These are phyloP conservation scores for Linnaemya tessellans DNA, from an alignment of 2,888 invertebrate species.

Conservation along the genomic window DNA sequence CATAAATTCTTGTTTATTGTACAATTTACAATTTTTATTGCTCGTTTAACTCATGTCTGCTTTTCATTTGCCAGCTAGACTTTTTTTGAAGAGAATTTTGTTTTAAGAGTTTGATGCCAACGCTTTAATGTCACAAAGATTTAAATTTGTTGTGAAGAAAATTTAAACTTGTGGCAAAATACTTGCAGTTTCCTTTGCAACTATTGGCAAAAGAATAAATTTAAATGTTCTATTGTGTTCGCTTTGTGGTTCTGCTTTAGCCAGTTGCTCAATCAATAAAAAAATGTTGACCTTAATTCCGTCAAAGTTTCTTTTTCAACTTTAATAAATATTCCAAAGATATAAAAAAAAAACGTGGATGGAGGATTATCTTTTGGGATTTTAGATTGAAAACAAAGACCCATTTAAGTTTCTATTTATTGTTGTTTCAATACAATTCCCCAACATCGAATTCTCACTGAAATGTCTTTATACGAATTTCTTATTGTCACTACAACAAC, in stretches of 20 bases:
- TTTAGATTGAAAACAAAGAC: no score
- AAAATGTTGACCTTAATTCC: neutral
- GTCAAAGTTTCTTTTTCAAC: neutral
- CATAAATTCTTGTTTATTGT: conserved; percentile 14
- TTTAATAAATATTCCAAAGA: no score
- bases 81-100: neutral
- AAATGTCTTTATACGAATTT: no score
- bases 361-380: no score
- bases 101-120: neutral
- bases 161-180: neutral
- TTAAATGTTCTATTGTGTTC: conserved; percentile 2
- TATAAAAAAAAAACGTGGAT: no score
- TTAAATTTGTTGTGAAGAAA: neutral
- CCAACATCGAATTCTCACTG: no score
- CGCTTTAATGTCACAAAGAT: neutral
- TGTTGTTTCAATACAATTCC: no score
- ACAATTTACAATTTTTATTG: conserved; percentile 13
- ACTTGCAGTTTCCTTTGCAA: neutral
- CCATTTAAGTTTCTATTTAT: no score
- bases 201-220: neutral
- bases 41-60: neutral
- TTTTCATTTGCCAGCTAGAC: neutral
- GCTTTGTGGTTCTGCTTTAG: no score
- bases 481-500: no score
- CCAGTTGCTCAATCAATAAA: neutral